Conservation (phyloP, 2,113 vertebrate species). For the Hippoglossus stenolepis region DNA sequence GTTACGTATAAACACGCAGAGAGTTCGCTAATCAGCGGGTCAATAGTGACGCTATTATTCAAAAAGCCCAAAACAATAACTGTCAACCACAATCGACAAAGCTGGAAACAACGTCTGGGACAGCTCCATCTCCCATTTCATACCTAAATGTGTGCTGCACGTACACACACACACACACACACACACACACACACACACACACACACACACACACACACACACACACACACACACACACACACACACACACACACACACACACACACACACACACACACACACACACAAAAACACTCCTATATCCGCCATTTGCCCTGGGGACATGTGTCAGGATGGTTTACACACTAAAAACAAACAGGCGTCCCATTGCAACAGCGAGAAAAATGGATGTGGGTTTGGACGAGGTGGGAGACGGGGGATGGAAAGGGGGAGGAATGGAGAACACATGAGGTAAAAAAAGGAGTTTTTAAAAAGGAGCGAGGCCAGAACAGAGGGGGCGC, state of each 20-base stretch:
- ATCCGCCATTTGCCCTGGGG: constrained; percentile 54
- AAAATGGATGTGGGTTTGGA: constrained; percentile 72
- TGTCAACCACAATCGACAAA: constrained; percentile 51
- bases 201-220: not conserved
- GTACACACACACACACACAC: not conserved
- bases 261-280: not conserved
- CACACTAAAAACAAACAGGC: constrained; percentile 73
- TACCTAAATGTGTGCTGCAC: constrained; percentile 21
- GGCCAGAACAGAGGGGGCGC: constrained; percentile 17
- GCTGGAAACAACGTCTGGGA: constrained; percentile 50
- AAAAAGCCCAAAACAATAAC: constrained; percentile 62
- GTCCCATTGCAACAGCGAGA: constrained; percentile 61
- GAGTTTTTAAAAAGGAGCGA: not conserved
- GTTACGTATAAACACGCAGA: constrained; percentile 9
- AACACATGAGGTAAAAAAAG: not conserved
- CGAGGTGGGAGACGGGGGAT: constrained; percentile 28
- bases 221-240: constrained; percentile 2
- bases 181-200: not conserved
- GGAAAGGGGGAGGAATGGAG: not conserved
- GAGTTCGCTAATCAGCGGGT: constrained; percentile 23
- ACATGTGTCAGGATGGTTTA: constrained; percentile 65
- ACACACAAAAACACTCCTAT: constrained; percentile 8
- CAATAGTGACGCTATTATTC: constrained; percentile 41
- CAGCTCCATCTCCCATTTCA: constrained; percentile 21
- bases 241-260: not conserved